phyloP scores from a whole-genome alignment of 2,888 invertebrate species.

The Allacma fusca region DNA sequence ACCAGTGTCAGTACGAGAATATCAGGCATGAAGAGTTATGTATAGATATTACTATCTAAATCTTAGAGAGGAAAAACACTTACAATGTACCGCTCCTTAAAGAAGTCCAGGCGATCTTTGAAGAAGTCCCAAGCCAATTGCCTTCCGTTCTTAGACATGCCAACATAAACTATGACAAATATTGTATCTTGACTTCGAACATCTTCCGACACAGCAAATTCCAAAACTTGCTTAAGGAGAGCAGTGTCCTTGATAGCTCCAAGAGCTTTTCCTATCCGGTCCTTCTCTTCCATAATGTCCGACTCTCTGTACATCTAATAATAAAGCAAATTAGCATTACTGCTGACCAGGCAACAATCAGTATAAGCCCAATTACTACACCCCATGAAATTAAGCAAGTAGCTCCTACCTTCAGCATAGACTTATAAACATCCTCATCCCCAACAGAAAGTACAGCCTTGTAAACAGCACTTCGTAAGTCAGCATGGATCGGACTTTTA shows the following conservation, averaged over 20 bases:
- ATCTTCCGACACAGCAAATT: constrained; percentile 86
- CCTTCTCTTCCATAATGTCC: constrained; percentile 92
- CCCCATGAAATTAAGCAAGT: too few relatives aligned
- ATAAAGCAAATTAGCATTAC: too few relatives aligned
- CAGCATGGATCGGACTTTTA: constrained; percentile 76
- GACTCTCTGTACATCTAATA: constrained; percentile 76
- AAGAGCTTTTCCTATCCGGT: constrained; percentile 84
- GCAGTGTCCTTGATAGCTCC: constrained; percentile 79
- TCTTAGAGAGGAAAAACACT: too few relatives aligned
- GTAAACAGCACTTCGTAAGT: constrained; percentile 86
- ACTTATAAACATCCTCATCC: constrained; percentile 75
- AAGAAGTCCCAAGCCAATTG: constrained; percentile 91
- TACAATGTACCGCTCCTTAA: constrained; percentile 80
- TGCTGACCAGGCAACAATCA: too few relatives aligned
- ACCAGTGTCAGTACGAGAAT: too few relatives aligned
- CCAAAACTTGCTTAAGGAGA: constrained; percentile 77
- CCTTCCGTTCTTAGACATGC: constrained; percentile 80
- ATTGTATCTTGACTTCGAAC: constrained; percentile 91
- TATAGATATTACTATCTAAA: too few relatives aligned
- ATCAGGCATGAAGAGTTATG: too few relatives aligned
- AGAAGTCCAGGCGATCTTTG: constrained; percentile 77
- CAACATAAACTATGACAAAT: constrained; percentile 86
- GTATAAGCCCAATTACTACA: background rate
- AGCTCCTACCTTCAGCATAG: constrained; percentile 73
- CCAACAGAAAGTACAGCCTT: constrained; percentile 80